Conservation (phyloP, 2,888 invertebrate genomes). For the Omphaloscelis lunosa region DNA sequence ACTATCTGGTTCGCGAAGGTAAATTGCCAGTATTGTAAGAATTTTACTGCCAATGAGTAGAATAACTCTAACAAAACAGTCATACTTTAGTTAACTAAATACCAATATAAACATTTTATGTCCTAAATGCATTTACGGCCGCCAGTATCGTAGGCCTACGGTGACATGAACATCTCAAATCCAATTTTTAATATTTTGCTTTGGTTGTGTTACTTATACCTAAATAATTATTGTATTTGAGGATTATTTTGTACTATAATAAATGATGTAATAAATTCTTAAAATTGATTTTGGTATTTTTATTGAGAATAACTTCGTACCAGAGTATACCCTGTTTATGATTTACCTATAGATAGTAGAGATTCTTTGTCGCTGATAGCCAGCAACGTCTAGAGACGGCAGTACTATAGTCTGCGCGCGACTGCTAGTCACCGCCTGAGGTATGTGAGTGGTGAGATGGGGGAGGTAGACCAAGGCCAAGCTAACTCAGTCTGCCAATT, state of each 20-base stretch:
- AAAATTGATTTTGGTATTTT: slow-evolving; percentile 74
- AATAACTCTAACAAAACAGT: slow-evolving; percentile 79
- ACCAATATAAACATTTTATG: slow-evolving; percentile 76
- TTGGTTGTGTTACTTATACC: slow-evolving; percentile 90
- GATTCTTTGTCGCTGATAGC: background rate
- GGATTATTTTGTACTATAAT: slow-evolving; percentile 90
- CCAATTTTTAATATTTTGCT: slow-evolving; percentile 89
- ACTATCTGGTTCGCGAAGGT: slow-evolving; percentile 58
- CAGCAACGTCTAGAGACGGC: background rate
- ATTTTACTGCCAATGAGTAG: slow-evolving; percentile 85
- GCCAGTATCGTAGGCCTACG: slow-evolving; percentile 75
- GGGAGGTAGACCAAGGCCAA: too few relatives aligned
- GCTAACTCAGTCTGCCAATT: too few relatives aligned
- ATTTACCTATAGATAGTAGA: background rate
- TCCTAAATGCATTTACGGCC: slow-evolving; percentile 86
- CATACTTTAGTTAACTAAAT: slow-evolving; percentile 80
- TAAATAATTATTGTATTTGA: slow-evolving; percentile 89
- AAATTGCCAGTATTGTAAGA: slow-evolving; percentile 80
- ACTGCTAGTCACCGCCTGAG: too few relatives aligned
- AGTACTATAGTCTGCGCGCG: too few relatives aligned
- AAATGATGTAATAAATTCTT: slow-evolving; percentile 89
- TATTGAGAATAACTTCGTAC: slow-evolving; percentile 21
- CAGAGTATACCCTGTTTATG: background rate
- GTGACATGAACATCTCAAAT: slow-evolving; percentile 85
- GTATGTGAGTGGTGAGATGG: too few relatives aligned